Conservation (phyloP, 1,140 invertebrate species). For the Tetramorium parvispinum region DNA sequence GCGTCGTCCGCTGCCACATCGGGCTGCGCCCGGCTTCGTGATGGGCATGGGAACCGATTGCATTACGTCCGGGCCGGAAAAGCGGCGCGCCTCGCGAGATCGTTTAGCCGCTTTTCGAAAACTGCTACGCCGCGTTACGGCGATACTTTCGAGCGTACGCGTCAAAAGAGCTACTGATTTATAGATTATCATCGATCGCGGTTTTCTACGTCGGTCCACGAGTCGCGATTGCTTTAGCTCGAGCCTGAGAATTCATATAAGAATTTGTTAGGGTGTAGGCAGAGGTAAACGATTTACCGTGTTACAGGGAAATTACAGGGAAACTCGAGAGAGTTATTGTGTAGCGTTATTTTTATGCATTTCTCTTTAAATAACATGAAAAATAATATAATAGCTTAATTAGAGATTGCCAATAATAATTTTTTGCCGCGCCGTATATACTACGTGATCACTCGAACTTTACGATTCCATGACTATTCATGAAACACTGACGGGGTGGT, state of each 20-base stretch:
- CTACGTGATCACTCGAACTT: not conserved
- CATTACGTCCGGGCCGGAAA: constrained; percentile 66
- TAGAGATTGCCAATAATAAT: too few species aligned
- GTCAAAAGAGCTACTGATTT: constrained; percentile 42
- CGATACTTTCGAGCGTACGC: not conserved
- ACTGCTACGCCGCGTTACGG: constrained; percentile 2
- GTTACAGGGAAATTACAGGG: not conserved
- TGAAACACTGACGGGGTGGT: constrained; percentile 55
- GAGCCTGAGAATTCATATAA: not conserved
- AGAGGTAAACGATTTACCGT: not conserved
- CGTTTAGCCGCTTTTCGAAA: constrained; percentile 53
- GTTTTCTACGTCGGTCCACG: not conserved
- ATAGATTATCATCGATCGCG: constrained; percentile 13
- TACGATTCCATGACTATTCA: constrained; percentile 69
- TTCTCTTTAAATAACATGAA: not conserved
- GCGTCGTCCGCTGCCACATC: constrained; percentile 59
- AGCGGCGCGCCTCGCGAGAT: constrained; percentile 39
- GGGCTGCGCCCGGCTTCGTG: constrained; percentile 64
- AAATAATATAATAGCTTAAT: not conserved
- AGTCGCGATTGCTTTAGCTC: constrained; percentile 7
- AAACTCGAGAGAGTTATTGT: constrained; percentile 12
- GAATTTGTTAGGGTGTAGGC: not conserved
- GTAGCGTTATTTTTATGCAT: not conserved
- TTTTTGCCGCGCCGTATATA: not conserved
- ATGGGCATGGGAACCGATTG: constrained; percentile 74